Conservation (phyloP, 2,113 vertebrate species). For the Cygnus buccinator region DNA sequence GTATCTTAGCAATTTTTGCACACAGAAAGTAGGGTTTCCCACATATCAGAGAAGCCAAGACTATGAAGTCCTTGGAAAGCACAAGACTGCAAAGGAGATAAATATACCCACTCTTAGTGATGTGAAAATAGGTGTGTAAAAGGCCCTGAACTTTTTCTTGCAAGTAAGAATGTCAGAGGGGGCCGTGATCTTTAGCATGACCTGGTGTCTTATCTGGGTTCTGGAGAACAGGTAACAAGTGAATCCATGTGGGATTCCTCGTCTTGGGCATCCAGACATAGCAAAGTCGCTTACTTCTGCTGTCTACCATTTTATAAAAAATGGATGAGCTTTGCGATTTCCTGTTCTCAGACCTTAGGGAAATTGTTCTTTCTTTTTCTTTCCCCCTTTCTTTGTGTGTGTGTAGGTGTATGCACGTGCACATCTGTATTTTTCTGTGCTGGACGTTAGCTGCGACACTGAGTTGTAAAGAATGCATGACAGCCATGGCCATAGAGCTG, state of each 20-base stretch:
- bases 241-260: neutral
- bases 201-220: neutral
- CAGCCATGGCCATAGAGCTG: slow-evolving; percentile 12
- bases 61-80: neutral
- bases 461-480: neutral
- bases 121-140: neutral
- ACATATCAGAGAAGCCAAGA: neutral
- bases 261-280: neutral
- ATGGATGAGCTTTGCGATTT: slow-evolving; percentile 10
- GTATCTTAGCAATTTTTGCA: neutral
- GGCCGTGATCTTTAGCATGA: neutral
- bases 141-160: neutral
- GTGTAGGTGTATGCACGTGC: neutral
- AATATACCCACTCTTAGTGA: neutral
- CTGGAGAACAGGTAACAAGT: neutral
- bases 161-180: neutral
- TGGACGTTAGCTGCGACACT: neutral
- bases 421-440: slow-evolving; percentile 23
- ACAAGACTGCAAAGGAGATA: neutral
- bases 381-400: neutral
- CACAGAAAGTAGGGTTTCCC: neutral
- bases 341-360: slow-evolving; percentile 19
- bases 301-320: neutral
- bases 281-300: neutral
- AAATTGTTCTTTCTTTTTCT: neutral